Evolutionary conservation across 2,797 vertebrate genomes (phyloP).

Genomic region (Harpagifer antarcticus): DNA sequence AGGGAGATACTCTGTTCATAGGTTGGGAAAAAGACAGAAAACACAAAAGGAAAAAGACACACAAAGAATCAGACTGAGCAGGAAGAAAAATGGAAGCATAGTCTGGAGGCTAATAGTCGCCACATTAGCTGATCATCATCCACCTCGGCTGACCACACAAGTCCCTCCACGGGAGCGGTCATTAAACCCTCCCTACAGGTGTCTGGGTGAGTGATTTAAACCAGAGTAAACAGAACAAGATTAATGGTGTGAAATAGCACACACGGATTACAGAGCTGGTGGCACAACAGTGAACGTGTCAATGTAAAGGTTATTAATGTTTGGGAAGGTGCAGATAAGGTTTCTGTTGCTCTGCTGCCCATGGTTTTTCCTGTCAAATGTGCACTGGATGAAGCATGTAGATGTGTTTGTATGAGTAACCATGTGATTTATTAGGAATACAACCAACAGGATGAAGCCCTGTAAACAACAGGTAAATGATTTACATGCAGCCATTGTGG

Average conservation of each 20-base stretch:
- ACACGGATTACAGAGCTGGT: slow-evolving; percentile 50
- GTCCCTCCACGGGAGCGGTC: slow-evolving; percentile 62
- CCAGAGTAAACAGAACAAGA: slow-evolving; percentile 79
- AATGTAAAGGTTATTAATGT: slow-evolving; percentile 68
- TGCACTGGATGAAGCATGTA: slow-evolving; percentile 6
- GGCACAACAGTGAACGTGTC: slow-evolving; percentile 47
- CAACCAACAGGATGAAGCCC: background rate
- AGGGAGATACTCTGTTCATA: slow-evolving; percentile 12
- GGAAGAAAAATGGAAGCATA: slow-evolving; percentile 33
- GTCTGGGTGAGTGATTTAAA: slow-evolving; percentile 77
- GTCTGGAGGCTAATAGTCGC: slow-evolving; percentile 40
- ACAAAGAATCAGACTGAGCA: slow-evolving; percentile 2
- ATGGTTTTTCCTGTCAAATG: slow-evolving; percentile 11
- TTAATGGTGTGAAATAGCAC: slow-evolving; percentile 79
- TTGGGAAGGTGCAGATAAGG: slow-evolving; percentile 33
- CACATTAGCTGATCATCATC: slow-evolving; percentile 55
- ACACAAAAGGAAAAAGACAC: slow-evolving; percentile 13
- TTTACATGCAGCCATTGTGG: slow-evolving; percentile 15
- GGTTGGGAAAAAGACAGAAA: background rate
- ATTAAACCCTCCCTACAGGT: slow-evolving; percentile 79
- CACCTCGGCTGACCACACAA: slow-evolving; percentile 42
- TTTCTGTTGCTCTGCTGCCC: slow-evolving; percentile 23
- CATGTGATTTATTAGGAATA: slow-evolving; percentile 15
- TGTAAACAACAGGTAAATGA: slow-evolving; percentile 27
- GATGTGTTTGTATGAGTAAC: slow-evolving; percentile 14